phyloP scores from a whole-genome alignment of 30 jellyfish, hydroid and myxozoan species.

The Calvadosia cruxmelitensis region DNA sequence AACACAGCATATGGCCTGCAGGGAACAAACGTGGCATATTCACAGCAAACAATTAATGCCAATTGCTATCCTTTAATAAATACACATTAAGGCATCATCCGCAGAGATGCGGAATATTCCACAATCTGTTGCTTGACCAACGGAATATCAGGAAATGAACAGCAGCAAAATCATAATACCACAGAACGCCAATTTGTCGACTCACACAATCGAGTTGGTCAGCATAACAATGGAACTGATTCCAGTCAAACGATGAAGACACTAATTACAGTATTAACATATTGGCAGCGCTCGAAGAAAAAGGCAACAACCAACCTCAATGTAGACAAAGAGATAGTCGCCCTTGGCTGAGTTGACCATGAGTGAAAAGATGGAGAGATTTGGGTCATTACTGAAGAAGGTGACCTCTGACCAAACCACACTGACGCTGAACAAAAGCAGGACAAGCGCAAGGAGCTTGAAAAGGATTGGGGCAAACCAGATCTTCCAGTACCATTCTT shows the following conservation, averaged over 20 bases:
- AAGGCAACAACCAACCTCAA: conserved; percentile 32
- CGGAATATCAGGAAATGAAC: too few relatives aligned
- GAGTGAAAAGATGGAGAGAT: conserved; percentile 67
- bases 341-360: conserved; percentile 52
- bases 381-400: conserved; percentile 90
- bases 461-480: conserved; percentile 47
- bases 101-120: too few relatives aligned
- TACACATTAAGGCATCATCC: too few relatives aligned
- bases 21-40: background rate
- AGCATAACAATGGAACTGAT: too few relatives aligned
- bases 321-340: conserved; percentile 61
- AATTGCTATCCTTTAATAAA: too few relatives aligned
- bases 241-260: too few relatives aligned
- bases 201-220: too few relatives aligned
- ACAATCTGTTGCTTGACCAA: too few relatives aligned
- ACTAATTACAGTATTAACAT: too few relatives aligned
- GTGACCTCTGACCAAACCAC: conserved; percentile 96
- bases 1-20: conserved; percentile 62
- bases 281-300: background rate
- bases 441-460: conserved; percentile 39
- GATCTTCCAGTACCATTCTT: conserved; percentile 88
- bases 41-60: too few relatives aligned
- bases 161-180: too few relatives aligned
- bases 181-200: too few relatives aligned
- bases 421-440: conserved; percentile 47